Evolutionary conservation across 1,140 invertebrate species (phyloP).

Genomic region (Pachypeltis micranthus): DNA sequence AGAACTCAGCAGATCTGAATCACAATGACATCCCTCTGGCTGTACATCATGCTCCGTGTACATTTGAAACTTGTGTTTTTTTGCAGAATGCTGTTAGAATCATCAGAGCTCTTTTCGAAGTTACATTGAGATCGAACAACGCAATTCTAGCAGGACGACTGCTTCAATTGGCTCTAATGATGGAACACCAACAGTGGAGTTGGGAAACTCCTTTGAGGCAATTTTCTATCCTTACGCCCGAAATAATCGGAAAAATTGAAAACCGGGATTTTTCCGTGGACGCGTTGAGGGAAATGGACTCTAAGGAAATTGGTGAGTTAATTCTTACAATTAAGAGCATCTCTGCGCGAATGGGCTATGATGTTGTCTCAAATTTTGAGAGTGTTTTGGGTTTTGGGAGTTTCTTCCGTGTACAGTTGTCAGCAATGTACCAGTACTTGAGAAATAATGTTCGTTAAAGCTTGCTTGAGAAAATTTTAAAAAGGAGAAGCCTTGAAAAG

Average conservation of each 20-base stretch:
- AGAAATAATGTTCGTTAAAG: too few relatives aligned
- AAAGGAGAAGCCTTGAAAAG: too few relatives aligned
- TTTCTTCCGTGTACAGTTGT: too few relatives aligned
- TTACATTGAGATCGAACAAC: constrained; percentile 79
- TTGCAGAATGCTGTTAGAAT: constrained; percentile 80
- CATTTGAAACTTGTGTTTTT: too few relatives aligned
- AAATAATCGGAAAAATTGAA: constrained; percentile 75
- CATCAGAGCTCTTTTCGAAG: constrained; percentile 85
- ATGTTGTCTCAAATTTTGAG: too few relatives aligned
- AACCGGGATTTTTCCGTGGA: constrained; percentile 58
- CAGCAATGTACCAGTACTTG: too few relatives aligned
- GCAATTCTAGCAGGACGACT: constrained; percentile 74
- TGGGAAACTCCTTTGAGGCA: constrained; percentile 76
- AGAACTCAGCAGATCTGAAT: too few relatives aligned
- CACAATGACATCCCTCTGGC: too few relatives aligned
- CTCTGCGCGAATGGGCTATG: too few relatives aligned
- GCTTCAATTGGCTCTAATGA: constrained; percentile 73
- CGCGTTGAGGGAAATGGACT: constrained; percentile 70
- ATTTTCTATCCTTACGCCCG: constrained; percentile 63
- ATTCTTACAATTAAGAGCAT: background rate
- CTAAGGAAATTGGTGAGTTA: constrained; percentile 63
- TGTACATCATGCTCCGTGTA: too few relatives aligned
- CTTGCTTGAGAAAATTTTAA: too few relatives aligned
- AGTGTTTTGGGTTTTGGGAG: too few relatives aligned
- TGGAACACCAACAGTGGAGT: constrained; percentile 82